These are phyloP conservation scores for Watersipora subatra DNA, from an alignment of 1,140 invertebrate species.

Conservation along the genomic window DNA sequence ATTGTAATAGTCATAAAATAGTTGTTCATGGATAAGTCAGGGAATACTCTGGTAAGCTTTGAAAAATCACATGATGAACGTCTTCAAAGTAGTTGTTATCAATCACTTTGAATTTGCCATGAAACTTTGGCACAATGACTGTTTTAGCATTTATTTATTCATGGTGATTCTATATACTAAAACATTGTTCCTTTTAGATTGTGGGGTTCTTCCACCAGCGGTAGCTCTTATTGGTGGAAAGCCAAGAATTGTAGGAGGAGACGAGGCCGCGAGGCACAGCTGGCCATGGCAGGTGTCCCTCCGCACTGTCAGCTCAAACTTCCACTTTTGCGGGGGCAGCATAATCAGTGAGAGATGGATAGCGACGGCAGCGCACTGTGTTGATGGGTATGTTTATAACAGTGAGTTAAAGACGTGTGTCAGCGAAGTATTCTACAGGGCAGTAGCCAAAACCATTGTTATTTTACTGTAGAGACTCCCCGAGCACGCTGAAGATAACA, in stretches of 20 bases:
- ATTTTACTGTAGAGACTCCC: not conserved
- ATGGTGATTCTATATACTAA: no score
- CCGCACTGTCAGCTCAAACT: not conserved
- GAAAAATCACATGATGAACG: no score
- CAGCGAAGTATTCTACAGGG: no score
- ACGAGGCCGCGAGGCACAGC: not conserved
- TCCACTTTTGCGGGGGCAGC: not conserved
- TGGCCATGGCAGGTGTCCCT: conserved; percentile 5
- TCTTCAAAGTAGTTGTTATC: no score
- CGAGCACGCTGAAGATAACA: not conserved
- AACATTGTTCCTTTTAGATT: not conserved
- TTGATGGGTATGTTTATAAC: conserved; percentile 3
- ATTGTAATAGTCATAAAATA: no score
- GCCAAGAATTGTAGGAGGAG: not conserved
- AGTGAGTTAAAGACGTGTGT: no score
- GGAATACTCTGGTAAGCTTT: no score
- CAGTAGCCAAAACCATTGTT: no score
- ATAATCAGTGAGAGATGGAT: not conserved
- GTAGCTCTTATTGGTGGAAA: not conserved
- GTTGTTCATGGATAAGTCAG: no score
- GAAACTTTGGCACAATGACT: no score
- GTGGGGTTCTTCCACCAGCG: not conserved
- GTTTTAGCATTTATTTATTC: no score
- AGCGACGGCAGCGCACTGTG: conserved; percentile 1
- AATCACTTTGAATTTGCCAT: no score